Conservation (phyloP, 2,888 invertebrate genomes). For the Dioctria rufipes region DNA sequence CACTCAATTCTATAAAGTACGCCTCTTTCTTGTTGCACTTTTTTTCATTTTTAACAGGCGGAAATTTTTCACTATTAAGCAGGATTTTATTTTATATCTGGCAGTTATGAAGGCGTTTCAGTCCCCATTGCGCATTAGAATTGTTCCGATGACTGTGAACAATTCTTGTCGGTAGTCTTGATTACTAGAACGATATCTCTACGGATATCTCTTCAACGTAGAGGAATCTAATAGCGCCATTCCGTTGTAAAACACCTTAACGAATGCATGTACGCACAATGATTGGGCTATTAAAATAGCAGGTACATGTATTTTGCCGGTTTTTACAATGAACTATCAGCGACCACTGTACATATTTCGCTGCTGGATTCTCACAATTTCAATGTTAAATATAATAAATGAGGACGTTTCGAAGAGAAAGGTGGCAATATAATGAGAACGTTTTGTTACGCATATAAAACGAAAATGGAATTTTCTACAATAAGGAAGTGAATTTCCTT, state of each 20-base stretch:
- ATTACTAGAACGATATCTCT: not conserved
- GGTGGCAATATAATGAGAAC: too few species aligned
- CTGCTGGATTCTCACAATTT: not conserved
- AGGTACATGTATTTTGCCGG: slow-evolving; percentile 1
- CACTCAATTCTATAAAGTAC: slow-evolving; percentile 1
- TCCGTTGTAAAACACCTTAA: slow-evolving; percentile 2
- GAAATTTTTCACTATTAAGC: slow-evolving; percentile 6
- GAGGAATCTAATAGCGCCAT: slow-evolving; percentile 14
- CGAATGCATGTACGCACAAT: slow-evolving; percentile 13
- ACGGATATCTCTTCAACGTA: slow-evolving; percentile 3
- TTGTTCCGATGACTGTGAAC: slow-evolving; percentile 21
- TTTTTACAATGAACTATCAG: not conserved
- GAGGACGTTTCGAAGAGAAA: too few species aligned
- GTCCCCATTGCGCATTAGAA: slow-evolving; percentile 25
- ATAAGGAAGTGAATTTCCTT: too few species aligned
- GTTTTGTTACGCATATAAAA: too few species aligned
- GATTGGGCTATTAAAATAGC: slow-evolving; percentile 29
- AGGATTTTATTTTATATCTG: slow-evolving; percentile 12
- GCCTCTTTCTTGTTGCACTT: slow-evolving; percentile 25
- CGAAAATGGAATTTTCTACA: too few species aligned
- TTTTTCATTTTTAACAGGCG: slow-evolving; percentile 36
- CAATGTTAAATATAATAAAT: too few species aligned
- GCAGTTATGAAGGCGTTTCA: slow-evolving; percentile 19
- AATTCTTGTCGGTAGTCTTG: not conserved
- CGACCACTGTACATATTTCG: not conserved